Base-by-base conservation (phyloP, 2,888 invertebrate genomes). In the Ophion slaviceki region DNA sequence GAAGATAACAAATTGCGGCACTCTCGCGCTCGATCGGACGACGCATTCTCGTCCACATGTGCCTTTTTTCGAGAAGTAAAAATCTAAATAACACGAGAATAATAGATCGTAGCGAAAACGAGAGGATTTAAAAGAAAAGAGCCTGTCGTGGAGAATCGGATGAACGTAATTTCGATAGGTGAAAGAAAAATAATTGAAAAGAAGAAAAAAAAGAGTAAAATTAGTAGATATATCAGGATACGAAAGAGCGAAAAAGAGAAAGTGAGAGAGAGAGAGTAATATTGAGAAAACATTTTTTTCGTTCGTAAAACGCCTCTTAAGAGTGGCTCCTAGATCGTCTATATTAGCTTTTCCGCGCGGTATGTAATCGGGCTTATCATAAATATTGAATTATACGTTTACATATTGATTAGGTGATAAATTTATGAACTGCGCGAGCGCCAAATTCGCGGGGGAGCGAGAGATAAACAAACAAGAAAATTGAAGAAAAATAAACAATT, bases 321-420 rank as follows among this genome's bases (percentile, higher is more conserved):
- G 80, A 86, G 79, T 82, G 85, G 87, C 87, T 40, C 40, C 82
- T 86, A 85, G 57, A 80, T 82, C 74, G 28, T 81, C 76, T 81
- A 86, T 84, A 81, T 64, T 86, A 86, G 83, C 86, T 87, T 87
- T 84, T 80, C 72, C 59, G 76, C 79, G 86, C 83, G 86, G 82
- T 82, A 81, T 83, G 66, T 88, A 88, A 89, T 88, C 86, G 86
- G 89, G 87, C 87, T 88, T 88, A 85, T 85, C 85, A 87, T 80
- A 77, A 87, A 8, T 87, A 84, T 78, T 86, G 85, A 86, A 89
- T 88, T 87, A 80, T 88, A 82, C 71, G 86, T 89, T 86, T 88
- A 88, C 87, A 82, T 76, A 80, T 57, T 14, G n/a, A 88, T 87
- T 88, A 88, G 87, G 59, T 86, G 80, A 85, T 88, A 88, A 87